A percentile compares a stretch with the other conserved stretches of the same genome.
Conservation (phyloP, 92 coral and sea anemone genomes). For the Palythoa heliodiscus region DNA sequence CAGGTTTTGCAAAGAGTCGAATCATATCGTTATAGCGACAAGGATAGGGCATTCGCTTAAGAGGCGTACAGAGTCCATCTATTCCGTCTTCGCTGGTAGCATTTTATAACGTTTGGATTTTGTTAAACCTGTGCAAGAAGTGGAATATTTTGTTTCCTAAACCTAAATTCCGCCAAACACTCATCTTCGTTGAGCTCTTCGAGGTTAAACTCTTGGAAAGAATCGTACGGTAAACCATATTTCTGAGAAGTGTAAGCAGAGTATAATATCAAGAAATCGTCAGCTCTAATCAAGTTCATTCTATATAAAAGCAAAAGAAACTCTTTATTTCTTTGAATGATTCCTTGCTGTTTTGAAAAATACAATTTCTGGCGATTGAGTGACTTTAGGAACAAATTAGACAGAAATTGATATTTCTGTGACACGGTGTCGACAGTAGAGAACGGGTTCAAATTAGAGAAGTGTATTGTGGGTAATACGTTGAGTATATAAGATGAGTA, state of each 20-base stretch:
- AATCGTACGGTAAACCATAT: neutral
- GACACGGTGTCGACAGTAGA: slow-evolving; percentile 22
- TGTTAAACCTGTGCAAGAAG: slow-evolving; percentile 8
- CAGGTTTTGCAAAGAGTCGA: neutral
- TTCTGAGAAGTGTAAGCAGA: neutral
- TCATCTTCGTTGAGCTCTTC: slow-evolving; percentile 7
- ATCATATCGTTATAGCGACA: slow-evolving; percentile 24
- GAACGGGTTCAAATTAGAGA: slow-evolving; percentile 10
- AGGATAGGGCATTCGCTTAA: slow-evolving; percentile 1
- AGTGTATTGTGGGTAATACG: slow-evolving; percentile 31
- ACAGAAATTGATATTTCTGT: slow-evolving; percentile 20
- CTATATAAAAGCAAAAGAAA: too few relatives aligned
- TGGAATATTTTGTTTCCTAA: slow-evolving; percentile 7
- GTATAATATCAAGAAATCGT: too few relatives aligned
- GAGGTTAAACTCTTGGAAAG: neutral
- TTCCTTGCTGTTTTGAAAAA: too few relatives aligned
- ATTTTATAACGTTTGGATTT: neutral
- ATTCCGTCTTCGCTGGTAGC: slow-evolving; percentile 18
- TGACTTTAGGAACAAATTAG: slow-evolving; percentile 28
- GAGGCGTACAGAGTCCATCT: slow-evolving; percentile 13
- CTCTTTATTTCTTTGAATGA: too few relatives aligned
- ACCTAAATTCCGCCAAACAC: slow-evolving; percentile 19
- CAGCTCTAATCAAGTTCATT: too few relatives aligned
- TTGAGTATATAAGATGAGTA: slow-evolving; percentile 27
- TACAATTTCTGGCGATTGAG: slow-evolving; percentile 34